Percentiles rank a stretch among this genome's conserved stretches.
These are phyloP conservation scores for Chelon auratus DNA, from an alignment of 2,797 vertebrate genomes.

Conservation along the genomic window DNA sequence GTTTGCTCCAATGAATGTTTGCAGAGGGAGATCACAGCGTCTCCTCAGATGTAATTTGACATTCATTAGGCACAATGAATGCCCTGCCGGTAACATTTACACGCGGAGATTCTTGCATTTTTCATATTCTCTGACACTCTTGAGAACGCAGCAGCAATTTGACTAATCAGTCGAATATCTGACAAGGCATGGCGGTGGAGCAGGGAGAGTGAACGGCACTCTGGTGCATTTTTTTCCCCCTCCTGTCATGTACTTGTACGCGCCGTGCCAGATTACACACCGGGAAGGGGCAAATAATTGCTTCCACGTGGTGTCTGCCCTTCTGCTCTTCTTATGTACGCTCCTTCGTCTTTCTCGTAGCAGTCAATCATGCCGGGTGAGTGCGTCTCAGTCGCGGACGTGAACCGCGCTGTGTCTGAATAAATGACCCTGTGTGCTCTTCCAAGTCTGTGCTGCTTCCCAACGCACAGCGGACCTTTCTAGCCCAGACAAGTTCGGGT, in stretches of 20 bases:
- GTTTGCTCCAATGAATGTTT: constrained; percentile 28
- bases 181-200: constrained; percentile 10
- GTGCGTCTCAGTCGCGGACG: neutral
- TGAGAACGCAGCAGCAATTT: constrained; percentile 22
- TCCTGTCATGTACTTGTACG: constrained; percentile 30
- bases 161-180: constrained; percentile 25
- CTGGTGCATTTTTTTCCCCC: neutral
- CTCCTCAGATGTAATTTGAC: constrained; percentile 37
- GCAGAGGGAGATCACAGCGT: neutral
- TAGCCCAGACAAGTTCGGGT: constrained; percentile 56
- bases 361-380: constrained; percentile 33
- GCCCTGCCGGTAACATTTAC: constrained; percentile 21
- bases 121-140: constrained; percentile 24
- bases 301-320: constrained; percentile 51
- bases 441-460: constrained; percentile 21
- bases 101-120: constrained; percentile 39
- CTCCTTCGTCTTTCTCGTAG: constrained; percentile 13
- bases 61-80: constrained; percentile 13
- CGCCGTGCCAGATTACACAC: constrained; percentile 42
- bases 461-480: constrained; percentile 32
- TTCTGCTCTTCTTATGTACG: neutral
- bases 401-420: constrained; percentile 36
- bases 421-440: constrained; percentile 59
- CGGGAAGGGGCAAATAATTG: constrained; percentile 51
- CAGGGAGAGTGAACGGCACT: constrained; percentile 2